Percentiles rank a stretch among this genome's conserved stretches.
Evolutionary conservation across 2,888 invertebrate genomes (phyloP).

Genomic region (Cordilura impudica): DNA sequence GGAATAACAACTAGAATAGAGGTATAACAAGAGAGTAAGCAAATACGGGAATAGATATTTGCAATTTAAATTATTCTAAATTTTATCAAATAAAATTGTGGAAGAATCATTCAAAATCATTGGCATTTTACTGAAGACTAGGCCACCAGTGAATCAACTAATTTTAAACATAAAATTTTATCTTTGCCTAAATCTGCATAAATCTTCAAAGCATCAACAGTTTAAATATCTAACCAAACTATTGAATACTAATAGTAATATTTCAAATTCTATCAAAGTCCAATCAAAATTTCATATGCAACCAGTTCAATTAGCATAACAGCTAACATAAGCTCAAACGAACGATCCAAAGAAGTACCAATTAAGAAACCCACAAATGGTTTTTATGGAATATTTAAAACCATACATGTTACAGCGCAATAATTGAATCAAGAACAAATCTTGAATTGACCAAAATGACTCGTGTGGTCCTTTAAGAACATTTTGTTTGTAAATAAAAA

Average conservation of each 20-base stretch:
- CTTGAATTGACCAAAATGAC: neutral
- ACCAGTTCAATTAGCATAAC: constrained; percentile 53
- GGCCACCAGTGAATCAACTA: too few relatives aligned
- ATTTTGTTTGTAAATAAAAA: constrained; percentile 37
- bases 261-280: constrained; percentile 46
- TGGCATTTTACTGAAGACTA: too few relatives aligned
- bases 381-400: constrained; percentile 23
- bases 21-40: too few relatives aligned
- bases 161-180: neutral
- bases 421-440: neutral
- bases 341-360: constrained; percentile 34
- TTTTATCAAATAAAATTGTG: too few relatives aligned
- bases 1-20: too few relatives aligned
- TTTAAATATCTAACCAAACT: neutral
- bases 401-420: constrained; percentile 48
- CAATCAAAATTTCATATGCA: constrained; percentile 49
- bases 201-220: neutral
- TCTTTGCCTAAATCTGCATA: neutral
- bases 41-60: too few relatives aligned
- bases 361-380: constrained; percentile 49
- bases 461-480: constrained; percentile 43
- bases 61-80: too few relatives aligned
- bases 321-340: constrained; percentile 34
- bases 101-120: too few relatives aligned
- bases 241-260: constrained; percentile 22